Percentiles rank a stretch among this genome's conserved stretches.
Evolutionary conservation across 2,888 invertebrate species (phyloP).

Genomic region (Tetrapedia diversipes): DNA sequence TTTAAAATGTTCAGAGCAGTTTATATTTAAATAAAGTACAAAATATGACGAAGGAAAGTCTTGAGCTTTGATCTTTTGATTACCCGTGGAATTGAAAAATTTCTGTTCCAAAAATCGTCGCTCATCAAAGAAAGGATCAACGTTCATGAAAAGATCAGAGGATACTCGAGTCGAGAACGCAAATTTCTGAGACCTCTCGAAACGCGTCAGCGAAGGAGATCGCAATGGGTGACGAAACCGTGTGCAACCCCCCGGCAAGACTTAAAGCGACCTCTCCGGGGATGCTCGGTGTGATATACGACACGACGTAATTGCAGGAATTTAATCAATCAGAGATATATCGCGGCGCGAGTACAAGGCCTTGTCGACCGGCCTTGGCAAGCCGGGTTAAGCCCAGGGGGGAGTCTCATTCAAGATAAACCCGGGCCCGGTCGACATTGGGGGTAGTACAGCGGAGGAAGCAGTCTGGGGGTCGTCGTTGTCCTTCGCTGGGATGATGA

Average conservation of each 20-base stretch:
- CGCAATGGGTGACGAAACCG: slow-evolving; percentile 52
- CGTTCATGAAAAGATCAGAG: too few species aligned
- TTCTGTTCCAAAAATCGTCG: too few species aligned
- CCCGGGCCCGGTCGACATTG: slow-evolving; percentile 54
- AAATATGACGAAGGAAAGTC: too few species aligned
- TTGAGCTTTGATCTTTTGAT: too few species aligned
- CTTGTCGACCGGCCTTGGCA: slow-evolving; percentile 69
- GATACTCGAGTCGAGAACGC: not conserved
- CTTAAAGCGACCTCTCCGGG: slow-evolving; percentile 57
- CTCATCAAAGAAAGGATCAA: too few species aligned
- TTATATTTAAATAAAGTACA: too few species aligned
- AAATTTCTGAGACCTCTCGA: slow-evolving; percentile 4
- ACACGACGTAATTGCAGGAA: slow-evolving; percentile 79
- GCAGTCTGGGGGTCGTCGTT: slow-evolving; percentile 51
- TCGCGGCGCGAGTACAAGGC: slow-evolving; percentile 63
- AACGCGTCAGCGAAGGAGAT: too few species aligned
- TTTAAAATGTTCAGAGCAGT: too few species aligned
- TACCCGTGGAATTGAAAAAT: too few species aligned
- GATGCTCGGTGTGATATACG: slow-evolving; percentile 74
- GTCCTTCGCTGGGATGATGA: slow-evolving; percentile 70
- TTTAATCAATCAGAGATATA: slow-evolving; percentile 81
- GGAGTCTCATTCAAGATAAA: slow-evolving; percentile 78
- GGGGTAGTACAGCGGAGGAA: slow-evolving; percentile 57
- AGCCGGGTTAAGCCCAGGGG: slow-evolving; percentile 75
- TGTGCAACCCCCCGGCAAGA: slow-evolving; percentile 44